Percentiles rank a stretch among this genome's conserved stretches.
These are phyloP conservation scores for Streptopelia turtur DNA, from an alignment of 2,797 vertebrate genomes.

Conservation along the genomic window DNA sequence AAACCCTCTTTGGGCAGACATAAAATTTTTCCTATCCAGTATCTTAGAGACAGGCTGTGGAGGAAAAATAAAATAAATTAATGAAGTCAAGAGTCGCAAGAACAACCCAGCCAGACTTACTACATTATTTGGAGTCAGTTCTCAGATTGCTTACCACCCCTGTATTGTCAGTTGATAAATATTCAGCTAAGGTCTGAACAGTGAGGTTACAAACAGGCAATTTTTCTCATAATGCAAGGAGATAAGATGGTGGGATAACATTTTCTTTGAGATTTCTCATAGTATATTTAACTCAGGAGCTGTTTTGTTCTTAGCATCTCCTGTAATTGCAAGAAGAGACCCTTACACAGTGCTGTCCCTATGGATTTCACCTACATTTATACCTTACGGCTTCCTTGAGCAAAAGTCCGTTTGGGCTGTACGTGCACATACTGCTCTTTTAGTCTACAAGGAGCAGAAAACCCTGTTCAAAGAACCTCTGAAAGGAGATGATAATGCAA, in stretches of 20 bases:
- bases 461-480: not conserved
- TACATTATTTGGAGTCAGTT: not conserved
- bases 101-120: not conserved
- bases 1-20: not conserved
- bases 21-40: not conserved
- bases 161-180: not conserved
- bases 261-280: not conserved
- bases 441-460: not conserved
- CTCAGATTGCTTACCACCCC: not conserved
- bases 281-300: not conserved
- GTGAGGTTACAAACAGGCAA: not conserved
- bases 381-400: not conserved
- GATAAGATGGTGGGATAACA: not conserved
- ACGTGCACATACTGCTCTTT: accelerated
- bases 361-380: not conserved
- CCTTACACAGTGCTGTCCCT: not conserved
- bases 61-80: not conserved
- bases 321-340: not conserved
- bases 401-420: not conserved
- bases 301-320: not conserved
- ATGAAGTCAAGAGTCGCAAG: not conserved
- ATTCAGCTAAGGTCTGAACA: not conserved
- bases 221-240: not conserved
- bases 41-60: not conserved
- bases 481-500: not conserved